Percentiles rank a stretch among this genome's conserved stretches.
phyloP scores from a whole-genome alignment of 1,140 invertebrate species.

The Ceratitis capitata region DNA sequence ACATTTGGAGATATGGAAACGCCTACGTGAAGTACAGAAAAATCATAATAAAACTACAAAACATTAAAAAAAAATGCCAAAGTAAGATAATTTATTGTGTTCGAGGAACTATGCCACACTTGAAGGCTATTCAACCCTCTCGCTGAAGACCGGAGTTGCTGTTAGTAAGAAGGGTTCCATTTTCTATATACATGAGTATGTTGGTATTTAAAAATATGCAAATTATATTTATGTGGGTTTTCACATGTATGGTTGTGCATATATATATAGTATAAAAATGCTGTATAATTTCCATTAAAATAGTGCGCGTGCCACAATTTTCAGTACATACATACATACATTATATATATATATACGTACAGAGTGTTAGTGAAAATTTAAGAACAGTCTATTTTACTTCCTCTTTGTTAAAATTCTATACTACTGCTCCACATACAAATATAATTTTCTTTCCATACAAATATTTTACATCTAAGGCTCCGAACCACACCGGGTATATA shows the following conservation, averaged over 20 bases:
- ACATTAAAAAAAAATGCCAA: neutral
- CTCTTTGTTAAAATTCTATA: too few relatives aligned
- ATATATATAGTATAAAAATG: neutral
- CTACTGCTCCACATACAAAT: too few relatives aligned
- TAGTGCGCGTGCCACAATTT: conserved; percentile 9
- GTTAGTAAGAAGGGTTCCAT: neutral
- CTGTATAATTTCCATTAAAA: neutral
- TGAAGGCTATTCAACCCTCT: neutral
- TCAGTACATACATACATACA: too few relatives aligned
- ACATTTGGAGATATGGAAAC: neutral
- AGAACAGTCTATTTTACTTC: too few relatives aligned
- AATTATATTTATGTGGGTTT: neutral
- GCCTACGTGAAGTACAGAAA: neutral
- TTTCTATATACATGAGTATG: neutral
- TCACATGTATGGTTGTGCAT: neutral
- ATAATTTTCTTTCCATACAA: too few relatives aligned
- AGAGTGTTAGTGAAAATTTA: too few relatives aligned
- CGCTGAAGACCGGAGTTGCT: too few relatives aligned
- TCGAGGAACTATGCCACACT: neutral
- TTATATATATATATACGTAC: too few relatives aligned
- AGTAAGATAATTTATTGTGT: neutral
- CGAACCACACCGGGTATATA: too few relatives aligned
- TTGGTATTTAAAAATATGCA: neutral
- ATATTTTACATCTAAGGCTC: too few relatives aligned
- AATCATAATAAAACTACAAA: neutral